These are phyloP conservation scores for Phainopepla nitens DNA, from an alignment of 2,113 vertebrate genomes.

Conservation along the genomic window DNA sequence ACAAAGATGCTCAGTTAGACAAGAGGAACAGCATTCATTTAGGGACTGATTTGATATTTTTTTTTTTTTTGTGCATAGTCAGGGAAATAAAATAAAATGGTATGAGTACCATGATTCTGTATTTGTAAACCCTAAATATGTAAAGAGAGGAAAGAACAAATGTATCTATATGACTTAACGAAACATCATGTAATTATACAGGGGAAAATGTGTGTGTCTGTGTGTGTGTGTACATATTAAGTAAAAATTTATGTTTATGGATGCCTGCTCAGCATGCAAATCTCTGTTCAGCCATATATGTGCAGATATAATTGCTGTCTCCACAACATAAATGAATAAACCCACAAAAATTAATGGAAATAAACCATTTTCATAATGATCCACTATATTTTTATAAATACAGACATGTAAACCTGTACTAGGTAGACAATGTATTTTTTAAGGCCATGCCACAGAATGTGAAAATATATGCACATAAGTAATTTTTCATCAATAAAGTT, in stretches of 20 bases:
- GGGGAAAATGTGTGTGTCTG: neutral
- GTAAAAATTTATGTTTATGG: constrained; percentile 4
- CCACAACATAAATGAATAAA: neutral
- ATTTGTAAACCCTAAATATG: neutral
- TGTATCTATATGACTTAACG: neutral
- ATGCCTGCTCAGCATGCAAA: constrained; percentile 1
- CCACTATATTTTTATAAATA: neutral
- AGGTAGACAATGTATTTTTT: neutral
- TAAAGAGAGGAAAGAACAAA: neutral
- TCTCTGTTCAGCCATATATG: neutral
- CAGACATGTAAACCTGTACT: neutral
- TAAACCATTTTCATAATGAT: neutral
- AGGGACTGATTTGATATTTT: neutral
- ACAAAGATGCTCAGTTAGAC: constrained; percentile 34
- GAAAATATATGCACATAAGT: constrained; percentile 47
- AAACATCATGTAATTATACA: neutral
- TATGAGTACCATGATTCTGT: neutral
- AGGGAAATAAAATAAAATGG: constrained; percentile 12
- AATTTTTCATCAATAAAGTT: constrained; percentile 67
- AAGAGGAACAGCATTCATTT: neutral
- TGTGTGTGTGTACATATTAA: neutral
- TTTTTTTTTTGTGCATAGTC: neutral
- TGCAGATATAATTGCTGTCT: neutral
- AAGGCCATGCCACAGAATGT: constrained; percentile 18
- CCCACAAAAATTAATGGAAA: neutral